Percentiles rank a stretch among this genome's conserved stretches.
Conservation (phyloP, 2,888 invertebrate species). For the Lamellibrachia columna region DNA sequence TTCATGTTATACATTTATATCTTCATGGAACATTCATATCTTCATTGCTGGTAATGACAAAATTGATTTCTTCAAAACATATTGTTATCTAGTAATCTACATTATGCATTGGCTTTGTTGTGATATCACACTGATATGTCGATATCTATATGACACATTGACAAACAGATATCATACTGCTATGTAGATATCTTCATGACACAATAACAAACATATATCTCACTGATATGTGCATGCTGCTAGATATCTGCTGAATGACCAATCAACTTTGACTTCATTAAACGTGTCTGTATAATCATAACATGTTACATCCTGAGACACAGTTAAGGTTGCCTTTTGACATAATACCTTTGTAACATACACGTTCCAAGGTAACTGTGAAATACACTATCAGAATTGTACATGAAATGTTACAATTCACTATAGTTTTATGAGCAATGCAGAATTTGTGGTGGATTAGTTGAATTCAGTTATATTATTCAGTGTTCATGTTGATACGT, state of each 20-base stretch:
- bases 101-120: no score
- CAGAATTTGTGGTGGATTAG: not conserved
- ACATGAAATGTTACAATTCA: not conserved
- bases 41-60: no score
- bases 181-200: not conserved
- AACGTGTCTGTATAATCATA: not conserved
- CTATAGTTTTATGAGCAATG: not conserved
- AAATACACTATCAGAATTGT: not conserved
- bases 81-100: no score
- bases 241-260: not conserved
- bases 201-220: not conserved
- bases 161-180: not conserved
- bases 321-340: not conserved
- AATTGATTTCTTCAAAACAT: no score
- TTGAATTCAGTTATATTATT: not conserved
- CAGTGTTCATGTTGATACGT: not conserved
- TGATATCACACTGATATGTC: not conserved
- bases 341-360: not conserved
- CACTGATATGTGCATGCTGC: not conserved
- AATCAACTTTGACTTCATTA: not conserved
- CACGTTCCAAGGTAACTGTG: not conserved
- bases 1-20: not conserved
- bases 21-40: not conserved
- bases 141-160: not conserved
- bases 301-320: not conserved